Conservation (phyloP, 2,888 invertebrate genomes). For the Euplexia lucipara region DNA sequence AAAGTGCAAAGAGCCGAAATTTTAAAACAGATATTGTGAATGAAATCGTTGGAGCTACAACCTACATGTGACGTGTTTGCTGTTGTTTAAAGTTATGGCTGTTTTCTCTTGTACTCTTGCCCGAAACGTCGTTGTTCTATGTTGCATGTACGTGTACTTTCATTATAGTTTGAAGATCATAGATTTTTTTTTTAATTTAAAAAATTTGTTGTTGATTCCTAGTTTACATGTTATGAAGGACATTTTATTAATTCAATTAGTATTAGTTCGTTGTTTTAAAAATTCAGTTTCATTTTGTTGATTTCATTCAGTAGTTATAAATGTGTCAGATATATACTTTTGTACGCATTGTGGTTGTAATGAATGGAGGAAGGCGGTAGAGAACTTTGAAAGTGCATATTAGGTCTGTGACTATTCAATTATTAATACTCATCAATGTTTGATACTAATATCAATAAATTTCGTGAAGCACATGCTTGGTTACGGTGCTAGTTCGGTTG, state of each 20-base stretch:
- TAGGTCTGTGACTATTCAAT: slow-evolving; percentile 15
- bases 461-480: slow-evolving; percentile 34
- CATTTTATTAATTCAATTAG: slow-evolving; percentile 30
- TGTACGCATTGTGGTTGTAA: slow-evolving; percentile 15
- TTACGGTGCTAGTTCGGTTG: slow-evolving; percentile 19
- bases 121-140: slow-evolving; percentile 72
- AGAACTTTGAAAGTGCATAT: slow-evolving; percentile 13
- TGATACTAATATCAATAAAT: slow-evolving; percentile 19
- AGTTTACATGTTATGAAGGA: slow-evolving; percentile 29
- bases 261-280: slow-evolving; percentile 39
- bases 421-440: slow-evolving; percentile 11
- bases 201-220: slow-evolving; percentile 18
- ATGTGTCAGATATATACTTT: slow-evolving; percentile 26
- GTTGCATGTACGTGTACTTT: slow-evolving; percentile 79
- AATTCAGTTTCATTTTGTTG: slow-evolving; percentile 26
- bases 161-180: slow-evolving; percentile 50
- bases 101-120: slow-evolving; percentile 53
- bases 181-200: slow-evolving; percentile 39
- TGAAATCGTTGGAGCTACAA: slow-evolving; percentile 28
- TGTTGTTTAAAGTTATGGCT: slow-evolving; percentile 61
- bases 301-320: slow-evolving; percentile 35
- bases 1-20: slow-evolving; percentile 52
- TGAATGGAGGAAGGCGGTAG: slow-evolving; percentile 6
- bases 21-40: slow-evolving; percentile 46
- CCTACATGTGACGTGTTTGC: slow-evolving; percentile 34